Evolutionary conservation across 2,888 invertebrate species (phyloP).

Genomic region (Melinopterus prodromus): DNA sequence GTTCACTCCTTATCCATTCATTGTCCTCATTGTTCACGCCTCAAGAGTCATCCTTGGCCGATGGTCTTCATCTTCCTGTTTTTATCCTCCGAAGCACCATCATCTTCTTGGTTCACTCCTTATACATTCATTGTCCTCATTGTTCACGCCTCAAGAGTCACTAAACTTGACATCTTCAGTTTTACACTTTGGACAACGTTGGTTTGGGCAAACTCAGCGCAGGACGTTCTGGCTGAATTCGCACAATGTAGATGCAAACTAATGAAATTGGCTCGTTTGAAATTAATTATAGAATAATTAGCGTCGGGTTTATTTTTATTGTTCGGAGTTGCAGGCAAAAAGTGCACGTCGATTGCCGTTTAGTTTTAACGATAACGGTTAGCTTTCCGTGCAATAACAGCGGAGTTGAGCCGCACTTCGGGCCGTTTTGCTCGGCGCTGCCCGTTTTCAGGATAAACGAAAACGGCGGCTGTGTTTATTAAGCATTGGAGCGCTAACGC

Average conservation of each 20-base stretch:
- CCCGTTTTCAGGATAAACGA: not conserved
- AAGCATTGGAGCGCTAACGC: not conserved
- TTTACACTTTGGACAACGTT: not conserved
- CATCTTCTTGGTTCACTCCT: too few relatives aligned
- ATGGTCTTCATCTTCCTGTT: not conserved
- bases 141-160: too few relatives aligned
- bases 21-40: too few relatives aligned
- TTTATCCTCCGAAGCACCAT: too few relatives aligned
- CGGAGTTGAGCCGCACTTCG: conserved; percentile 12
- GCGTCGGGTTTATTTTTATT: not conserved
- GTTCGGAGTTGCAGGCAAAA: conserved; percentile 9
- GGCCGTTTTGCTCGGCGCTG: conserved; percentile 14
- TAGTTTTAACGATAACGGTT: conserved; percentile 17
- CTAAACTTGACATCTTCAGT: too few relatives aligned
- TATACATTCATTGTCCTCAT: too few relatives aligned
- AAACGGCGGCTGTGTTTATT: conserved; percentile 13
- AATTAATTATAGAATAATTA: conserved; percentile 23
- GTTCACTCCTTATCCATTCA: too few relatives aligned
- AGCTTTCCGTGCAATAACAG: conserved; percentile 20
- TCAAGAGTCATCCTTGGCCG: too few relatives aligned
- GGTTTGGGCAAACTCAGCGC: not conserved
- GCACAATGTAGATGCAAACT: not conserved
- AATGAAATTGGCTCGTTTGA: not conserved
- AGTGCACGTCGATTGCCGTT: conserved; percentile 14
- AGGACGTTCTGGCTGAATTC: not conserved